Base-by-base conservation (phyloP, 92 coral and sea anemone species). In the Bergia sp. region DNA sequence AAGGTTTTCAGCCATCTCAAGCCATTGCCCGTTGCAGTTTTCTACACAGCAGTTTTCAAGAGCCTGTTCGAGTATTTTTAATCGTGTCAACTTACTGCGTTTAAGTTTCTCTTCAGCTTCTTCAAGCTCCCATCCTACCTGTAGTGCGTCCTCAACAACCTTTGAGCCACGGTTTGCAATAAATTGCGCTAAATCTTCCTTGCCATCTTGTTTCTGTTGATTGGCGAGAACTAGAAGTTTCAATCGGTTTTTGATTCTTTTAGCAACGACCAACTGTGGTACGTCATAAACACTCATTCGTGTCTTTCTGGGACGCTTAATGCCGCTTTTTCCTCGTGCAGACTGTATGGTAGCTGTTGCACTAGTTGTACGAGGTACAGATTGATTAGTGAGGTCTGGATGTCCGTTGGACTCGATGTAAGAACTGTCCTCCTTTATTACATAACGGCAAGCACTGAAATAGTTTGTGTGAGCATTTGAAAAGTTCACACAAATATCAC, bases 201-300 rank as follows among this genome's bases (percentile, higher is more conserved):
- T 91, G 36, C 93, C 93, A 23, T 88, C 91, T 73, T 69, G 69
- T 65, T 91, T 85, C 72, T 91, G 91, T 29, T 76, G 39, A 38
- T 88, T 80, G 37, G 89, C 93, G 66, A 88, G 88, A 16, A 82
- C 91, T 76, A 91, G 71, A 61, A 91, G 93, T 55, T 90, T 82
- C 45, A 90, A 38, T 43, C 87, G 72, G 21, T 82, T 64, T 23
- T 79, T 86, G 1, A 90, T 86, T 45, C 80, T 67, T 80, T 90
- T 86, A 44, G 40, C 55, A 15, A 90, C 92, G 42, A n/a, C n/a
- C n/a, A n/a, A n/a, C n/a, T n/a, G n/a, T n/a, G n/a, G n/a, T n/a
- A n/a, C n/a, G n/a, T n/a, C n/a, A n/a, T n/a, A n/a, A n/a, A n/a
- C n/a, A n/a, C n/a, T n/a, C n/a, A n/a, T n/a, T n/a, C n/a, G n/a